Base-by-base conservation (phyloP, 2,113 vertebrate species). In the Uropsilus gracilis region DNA sequence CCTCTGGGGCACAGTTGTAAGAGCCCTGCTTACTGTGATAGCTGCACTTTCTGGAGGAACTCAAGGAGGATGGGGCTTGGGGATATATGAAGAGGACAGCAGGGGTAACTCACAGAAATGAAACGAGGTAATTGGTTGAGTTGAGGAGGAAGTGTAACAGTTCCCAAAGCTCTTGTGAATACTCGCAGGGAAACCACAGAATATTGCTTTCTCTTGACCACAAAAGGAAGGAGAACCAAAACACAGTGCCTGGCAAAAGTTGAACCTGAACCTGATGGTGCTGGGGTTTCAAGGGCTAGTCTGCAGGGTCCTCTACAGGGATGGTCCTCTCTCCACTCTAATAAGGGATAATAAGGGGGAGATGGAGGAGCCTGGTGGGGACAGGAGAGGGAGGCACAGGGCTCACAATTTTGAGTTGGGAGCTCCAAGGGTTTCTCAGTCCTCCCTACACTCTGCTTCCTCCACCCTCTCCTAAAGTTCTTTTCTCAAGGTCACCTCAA, bases 291-390 rank as follows among this genome's bases (percentile, higher is more conserved):
- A 6, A 0, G 6, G 22, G 50, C 17, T 53, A 6, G 16, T 53
- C 50, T 53, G 20, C 34, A 69, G 78, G 9, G 20, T 55, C 20
- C 78, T 50, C 71, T 34, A 3, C 14, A 24, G 18, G 2, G 57
- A 77, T 11, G 9, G 12, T 4, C 26, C 37, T 80, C 32, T 44
- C 86, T 24, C 1, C 10, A 8, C 14, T 6, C 4, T 9, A 20
- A 37, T 0, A 0, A 32, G 18, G 63, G 59, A 5, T 37, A 2
- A 26, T 12, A 46, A 39, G 34, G 50, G 53, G 20, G 20, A 22
- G 53, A 8, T 55, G 53, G 18, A 22, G 20, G 66, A 75, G 59
- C 26, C 11, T 11, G 28, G 34, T 8, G 16, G 59, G 14, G 13
- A 6, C n/a, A 28, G 18, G 18, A 39, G 10, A 34, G 39, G 28